These are phyloP conservation scores for Pteria penguin DNA, from an alignment of 2,888 invertebrate genomes.

Conservation along the genomic window DNA sequence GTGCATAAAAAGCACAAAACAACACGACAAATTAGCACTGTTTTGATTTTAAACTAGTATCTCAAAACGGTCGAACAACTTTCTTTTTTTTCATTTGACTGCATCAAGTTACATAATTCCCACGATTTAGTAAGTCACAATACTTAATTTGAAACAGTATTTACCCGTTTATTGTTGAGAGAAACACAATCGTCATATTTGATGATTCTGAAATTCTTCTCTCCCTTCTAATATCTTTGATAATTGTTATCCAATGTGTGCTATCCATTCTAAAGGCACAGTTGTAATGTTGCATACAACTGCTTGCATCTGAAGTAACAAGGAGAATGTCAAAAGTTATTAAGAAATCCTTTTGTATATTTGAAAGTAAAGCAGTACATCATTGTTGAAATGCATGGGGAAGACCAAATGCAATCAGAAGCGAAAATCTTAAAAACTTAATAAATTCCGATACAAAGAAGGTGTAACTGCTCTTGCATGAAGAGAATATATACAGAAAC, in stretches of 20 bases:
- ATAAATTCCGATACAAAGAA: background rate
- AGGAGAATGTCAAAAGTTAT: background rate
- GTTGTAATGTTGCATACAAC: no score
- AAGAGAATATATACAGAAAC: background rate
- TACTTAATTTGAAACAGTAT: no score
- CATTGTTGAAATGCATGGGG: background rate
- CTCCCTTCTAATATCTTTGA: background rate
- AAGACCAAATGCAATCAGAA: background rate
- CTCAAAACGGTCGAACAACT: no score
- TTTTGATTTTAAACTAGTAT: no score
- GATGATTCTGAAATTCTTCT: background rate
- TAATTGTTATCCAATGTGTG: background rate
- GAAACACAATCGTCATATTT: background rate
- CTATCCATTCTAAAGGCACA: no score
- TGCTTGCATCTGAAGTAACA: background rate
- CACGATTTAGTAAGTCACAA: no score
- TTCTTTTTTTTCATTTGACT: no score
- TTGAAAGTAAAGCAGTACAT: no score
- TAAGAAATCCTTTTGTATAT: background rate
- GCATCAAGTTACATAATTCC: no score
- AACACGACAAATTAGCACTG: no score
- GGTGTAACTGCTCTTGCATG: background rate
- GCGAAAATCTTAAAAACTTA: background rate
- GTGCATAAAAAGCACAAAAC: background rate
- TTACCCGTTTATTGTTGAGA: background rate